A percentile compares a stretch with the other conserved stretches of the same genome.
Conservation (phyloP, 2,888 invertebrate species). For the Adineta ricciae region DNA sequence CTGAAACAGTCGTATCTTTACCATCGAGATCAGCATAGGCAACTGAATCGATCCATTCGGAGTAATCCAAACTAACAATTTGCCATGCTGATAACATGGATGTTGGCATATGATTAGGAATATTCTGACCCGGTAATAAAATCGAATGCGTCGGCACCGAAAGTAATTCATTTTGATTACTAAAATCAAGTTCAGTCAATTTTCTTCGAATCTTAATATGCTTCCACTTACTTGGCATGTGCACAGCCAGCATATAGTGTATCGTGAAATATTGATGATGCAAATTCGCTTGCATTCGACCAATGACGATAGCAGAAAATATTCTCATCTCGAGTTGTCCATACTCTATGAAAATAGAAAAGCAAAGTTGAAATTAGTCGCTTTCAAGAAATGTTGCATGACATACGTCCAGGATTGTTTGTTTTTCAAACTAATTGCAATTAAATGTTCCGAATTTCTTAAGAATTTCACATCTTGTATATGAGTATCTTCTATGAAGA, state of each 20-base stretch:
- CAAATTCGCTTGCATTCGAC: slow-evolving; percentile 19
- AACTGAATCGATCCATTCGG: slow-evolving; percentile 4
- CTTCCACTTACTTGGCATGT: background rate
- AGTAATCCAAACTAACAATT: slow-evolving; percentile 20
- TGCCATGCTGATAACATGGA: slow-evolving; percentile 19
- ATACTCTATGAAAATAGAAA: background rate
- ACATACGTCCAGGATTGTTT: slow-evolving; percentile 18
- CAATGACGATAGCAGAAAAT: slow-evolving; percentile 18
- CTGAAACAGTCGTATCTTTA: background rate
- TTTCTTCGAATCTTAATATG: background rate
- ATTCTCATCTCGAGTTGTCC: slow-evolving; percentile 19
- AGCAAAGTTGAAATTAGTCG: background rate
- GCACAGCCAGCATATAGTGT: slow-evolving; percentile 5
- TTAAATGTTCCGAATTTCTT: slow-evolving; percentile 21
- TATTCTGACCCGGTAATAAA: slow-evolving; percentile 1
- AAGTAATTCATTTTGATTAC: slow-evolving; percentile 16
- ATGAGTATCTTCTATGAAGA: slow-evolving; percentile 6
- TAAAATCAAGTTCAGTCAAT: background rate
- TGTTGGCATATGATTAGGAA: background rate
- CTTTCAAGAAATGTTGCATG: background rate
- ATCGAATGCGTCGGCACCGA: background rate
- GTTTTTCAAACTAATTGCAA: slow-evolving; percentile 21
- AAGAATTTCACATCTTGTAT: slow-evolving; percentile 19
- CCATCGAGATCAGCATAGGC: slow-evolving; percentile 13
- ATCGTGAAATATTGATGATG: background rate